Conservation (phyloP, 2,113 vertebrate species). For the Solenodon paradoxus region DNA sequence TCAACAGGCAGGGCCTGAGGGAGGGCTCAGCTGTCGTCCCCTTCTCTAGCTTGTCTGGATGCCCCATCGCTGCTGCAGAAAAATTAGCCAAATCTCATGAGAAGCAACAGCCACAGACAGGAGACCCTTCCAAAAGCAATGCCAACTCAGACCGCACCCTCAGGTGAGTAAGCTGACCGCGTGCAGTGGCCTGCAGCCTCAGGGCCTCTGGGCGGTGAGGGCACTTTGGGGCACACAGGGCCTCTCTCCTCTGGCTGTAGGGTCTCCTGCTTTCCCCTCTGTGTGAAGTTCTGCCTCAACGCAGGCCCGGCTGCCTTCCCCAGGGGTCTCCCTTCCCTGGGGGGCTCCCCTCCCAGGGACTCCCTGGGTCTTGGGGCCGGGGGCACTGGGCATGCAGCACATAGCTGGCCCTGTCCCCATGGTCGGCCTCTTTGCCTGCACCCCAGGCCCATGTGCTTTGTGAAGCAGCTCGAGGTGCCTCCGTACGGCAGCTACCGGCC, state of each 20-base stretch:
- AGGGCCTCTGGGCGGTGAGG: too few relatives aligned
- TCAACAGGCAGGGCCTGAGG: neutral
- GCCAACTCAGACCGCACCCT: constrained; percentile 94
- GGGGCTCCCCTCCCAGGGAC: too few relatives aligned
- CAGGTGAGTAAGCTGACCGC: constrained; percentile 88
- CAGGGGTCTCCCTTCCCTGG: too few relatives aligned
- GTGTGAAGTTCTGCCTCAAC: too few relatives aligned
- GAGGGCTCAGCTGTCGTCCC: neutral
- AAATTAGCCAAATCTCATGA: constrained; percentile 97
- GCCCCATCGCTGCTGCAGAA: constrained; percentile 97
- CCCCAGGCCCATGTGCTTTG: constrained; percentile 98
- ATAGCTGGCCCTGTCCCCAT: neutral
- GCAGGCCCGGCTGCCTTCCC: too few relatives aligned
- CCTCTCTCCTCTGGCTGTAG: too few relatives aligned
- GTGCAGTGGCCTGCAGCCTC: too few relatives aligned
- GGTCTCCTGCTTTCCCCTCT: too few relatives aligned
- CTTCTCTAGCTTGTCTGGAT: constrained; percentile 93
- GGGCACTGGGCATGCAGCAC: neutral
- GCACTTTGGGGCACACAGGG: too few relatives aligned
- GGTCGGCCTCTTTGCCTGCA: neutral
- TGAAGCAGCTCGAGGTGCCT: constrained; percentile 97
- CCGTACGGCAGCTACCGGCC: constrained; percentile 94
- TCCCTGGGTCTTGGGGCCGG: neutral
- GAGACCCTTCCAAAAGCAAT: constrained; percentile 91
- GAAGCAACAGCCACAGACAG: constrained; percentile 91